Percentiles rank a stretch among this genome's conserved stretches.
These are phyloP conservation scores for Cantharis rustica DNA, from an alignment of 2,888 invertebrate genomes.

Conservation along the genomic window DNA sequence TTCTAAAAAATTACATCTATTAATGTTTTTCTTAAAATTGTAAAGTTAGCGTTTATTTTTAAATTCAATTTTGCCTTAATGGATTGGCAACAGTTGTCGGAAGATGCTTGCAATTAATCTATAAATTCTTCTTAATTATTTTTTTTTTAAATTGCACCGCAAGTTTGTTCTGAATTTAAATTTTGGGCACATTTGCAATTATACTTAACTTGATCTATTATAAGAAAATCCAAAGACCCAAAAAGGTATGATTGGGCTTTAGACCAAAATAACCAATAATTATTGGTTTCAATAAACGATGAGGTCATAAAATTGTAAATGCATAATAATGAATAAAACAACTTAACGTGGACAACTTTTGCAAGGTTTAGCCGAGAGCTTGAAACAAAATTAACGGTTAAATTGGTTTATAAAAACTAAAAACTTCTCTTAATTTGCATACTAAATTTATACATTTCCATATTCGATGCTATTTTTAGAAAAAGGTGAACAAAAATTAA, in stretches of 20 bases:
- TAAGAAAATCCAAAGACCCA: background rate
- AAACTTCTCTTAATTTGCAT: background rate
- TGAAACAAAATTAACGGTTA: background rate
- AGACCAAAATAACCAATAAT: background rate
- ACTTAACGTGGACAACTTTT: background rate
- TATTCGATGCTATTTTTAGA: background rate
- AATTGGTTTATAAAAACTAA: background rate
- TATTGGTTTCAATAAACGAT: background rate
- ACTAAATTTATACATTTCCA: background rate
- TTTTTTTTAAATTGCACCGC: background rate
- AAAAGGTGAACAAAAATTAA: background rate
- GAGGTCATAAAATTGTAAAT: background rate
- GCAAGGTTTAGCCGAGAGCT: background rate
- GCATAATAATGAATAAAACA: background rate
- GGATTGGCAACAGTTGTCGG: background rate
- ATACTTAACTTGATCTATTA: background rate
- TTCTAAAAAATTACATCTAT: background rate
- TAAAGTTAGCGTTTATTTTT: background rate
- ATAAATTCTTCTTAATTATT: background rate
- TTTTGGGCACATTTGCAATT: background rate
- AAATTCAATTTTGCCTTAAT: background rate
- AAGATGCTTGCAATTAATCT: background rate
- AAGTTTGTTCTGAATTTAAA: background rate
- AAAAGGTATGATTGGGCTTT: background rate
- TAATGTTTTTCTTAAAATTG: background rate